Conservation (phyloP, 1,140 invertebrate genomes). For the Neotoxoptera formosana region DNA sequence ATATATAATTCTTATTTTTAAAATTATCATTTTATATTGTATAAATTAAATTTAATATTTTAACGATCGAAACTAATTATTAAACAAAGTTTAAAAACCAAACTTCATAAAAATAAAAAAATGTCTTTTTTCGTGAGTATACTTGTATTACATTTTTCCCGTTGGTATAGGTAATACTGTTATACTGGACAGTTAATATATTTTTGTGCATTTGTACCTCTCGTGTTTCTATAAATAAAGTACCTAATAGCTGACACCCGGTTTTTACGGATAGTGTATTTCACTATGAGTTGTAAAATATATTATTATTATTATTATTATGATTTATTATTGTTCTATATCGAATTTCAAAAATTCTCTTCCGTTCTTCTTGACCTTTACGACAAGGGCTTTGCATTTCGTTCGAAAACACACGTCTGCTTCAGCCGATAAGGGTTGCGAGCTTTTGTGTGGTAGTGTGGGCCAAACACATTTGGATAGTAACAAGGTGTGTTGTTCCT, state of each 20-base stretch:
- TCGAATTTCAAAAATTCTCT: neutral
- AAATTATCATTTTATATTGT: neutral
- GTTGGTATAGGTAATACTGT: neutral
- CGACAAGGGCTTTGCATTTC: neutral
- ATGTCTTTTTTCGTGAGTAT: neutral
- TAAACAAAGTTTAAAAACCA: neutral
- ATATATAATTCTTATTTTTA: neutral
- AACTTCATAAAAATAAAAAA: neutral
- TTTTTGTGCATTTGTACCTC: neutral
- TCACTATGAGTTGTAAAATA: neutral
- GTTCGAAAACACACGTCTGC: conserved; percentile 16
- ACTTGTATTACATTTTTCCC: neutral
- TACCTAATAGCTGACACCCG: neutral
- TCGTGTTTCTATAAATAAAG: neutral
- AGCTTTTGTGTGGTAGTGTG: neutral
- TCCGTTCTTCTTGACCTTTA: neutral
- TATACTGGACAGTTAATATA: neutral
- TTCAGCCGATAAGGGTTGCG: neutral
- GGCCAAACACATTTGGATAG: neutral
- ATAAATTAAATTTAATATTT: neutral
- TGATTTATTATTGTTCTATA: neutral
- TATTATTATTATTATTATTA: neutral
- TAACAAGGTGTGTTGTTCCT: neutral
- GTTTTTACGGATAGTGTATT: neutral
- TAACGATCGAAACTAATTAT: neutral